These are phyloP conservation scores for Brienomyrus brachyistius DNA, from an alignment of 2,113 vertebrate species.

Conservation along the genomic window DNA sequence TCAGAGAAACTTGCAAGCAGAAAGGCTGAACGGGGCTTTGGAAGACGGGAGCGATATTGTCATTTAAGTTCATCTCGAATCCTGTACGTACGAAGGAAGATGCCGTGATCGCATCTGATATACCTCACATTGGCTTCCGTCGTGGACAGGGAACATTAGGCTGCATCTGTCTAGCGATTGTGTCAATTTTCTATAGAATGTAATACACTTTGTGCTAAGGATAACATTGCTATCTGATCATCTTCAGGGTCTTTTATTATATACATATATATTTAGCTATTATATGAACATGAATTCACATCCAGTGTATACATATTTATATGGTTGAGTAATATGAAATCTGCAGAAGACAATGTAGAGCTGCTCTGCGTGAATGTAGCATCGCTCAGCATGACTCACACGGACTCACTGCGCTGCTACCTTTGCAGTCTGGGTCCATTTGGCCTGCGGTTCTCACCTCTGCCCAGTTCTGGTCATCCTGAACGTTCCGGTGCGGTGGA, in stretches of 20 bases:
- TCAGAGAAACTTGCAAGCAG: neutral
- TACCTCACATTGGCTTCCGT: neutral
- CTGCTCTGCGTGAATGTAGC: neutral
- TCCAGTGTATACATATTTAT: neutral
- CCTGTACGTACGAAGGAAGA: neutral
- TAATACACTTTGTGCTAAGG: neutral
- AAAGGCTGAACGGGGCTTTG: neutral
- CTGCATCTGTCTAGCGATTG: neutral
- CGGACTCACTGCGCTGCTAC: neutral
- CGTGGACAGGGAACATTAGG: neutral
- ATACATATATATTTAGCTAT: neutral
- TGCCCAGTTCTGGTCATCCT: neutral
- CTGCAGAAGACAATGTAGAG: neutral
- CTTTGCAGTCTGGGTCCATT: neutral
- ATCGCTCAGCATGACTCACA: neutral
- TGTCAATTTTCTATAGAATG: neutral
- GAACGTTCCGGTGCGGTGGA: neutral
- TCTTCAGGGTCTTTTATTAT: neutral
- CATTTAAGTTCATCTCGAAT: neutral
- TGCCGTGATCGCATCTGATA: neutral
- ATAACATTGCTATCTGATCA: neutral
- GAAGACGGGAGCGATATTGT: neutral
- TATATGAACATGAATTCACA: neutral
- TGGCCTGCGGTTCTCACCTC: neutral
- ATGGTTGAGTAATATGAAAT: neutral